Base-by-base conservation (phyloP, 1,140 invertebrate genomes). In the Ericerus pela region DNA sequence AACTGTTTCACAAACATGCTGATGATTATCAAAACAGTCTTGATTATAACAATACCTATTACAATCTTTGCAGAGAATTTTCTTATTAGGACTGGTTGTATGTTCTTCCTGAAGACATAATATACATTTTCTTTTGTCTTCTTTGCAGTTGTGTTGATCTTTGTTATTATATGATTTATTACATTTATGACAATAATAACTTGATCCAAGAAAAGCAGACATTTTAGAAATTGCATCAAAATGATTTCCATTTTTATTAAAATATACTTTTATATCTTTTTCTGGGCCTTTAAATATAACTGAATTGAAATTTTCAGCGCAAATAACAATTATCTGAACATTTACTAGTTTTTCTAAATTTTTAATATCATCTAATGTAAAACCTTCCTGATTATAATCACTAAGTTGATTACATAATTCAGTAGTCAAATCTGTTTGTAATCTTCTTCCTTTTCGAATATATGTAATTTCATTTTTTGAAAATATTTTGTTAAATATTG, bases 181-280 rank as follows among this genome's bases (percentile, higher is more conserved):
- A 54, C 53, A 54, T 11, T 36, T 54, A 8, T 54, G 2, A 36
- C 53, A 54, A 54, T 20, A 54, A 22, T 54, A 54, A 36, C 4
- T 5, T 20, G 24, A 29, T 1, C 53, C 53, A 18, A 18, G 16
- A 54, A 54, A 54, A 1, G 14, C 31, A 8, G 3, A 5, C 29
- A 54, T 54, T 11, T 16, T 33, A 6, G 29, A 29, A 18, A 54
- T 54, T n/a, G 26, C n/a, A 36, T 54, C 53, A 54, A 54, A 54
- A 54, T 54, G 53, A 36, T 54, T 54, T 20, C 53, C 53, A 10
- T 54, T 29, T 16, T 54, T 54, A 36, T 54, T 36, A 14, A 54
- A 54, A 36, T 36, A 54, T 2, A 54, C 29, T 54, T 54, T 54
- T 18, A 36, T 54, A 20, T 51, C 24, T 22, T 51, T 27, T 51